Evolutionary conservation across 2,888 invertebrate genomes (phyloP), one percentile per base, ranked within the genome.

Genomic region (Halocaridina rubra): DNA sequence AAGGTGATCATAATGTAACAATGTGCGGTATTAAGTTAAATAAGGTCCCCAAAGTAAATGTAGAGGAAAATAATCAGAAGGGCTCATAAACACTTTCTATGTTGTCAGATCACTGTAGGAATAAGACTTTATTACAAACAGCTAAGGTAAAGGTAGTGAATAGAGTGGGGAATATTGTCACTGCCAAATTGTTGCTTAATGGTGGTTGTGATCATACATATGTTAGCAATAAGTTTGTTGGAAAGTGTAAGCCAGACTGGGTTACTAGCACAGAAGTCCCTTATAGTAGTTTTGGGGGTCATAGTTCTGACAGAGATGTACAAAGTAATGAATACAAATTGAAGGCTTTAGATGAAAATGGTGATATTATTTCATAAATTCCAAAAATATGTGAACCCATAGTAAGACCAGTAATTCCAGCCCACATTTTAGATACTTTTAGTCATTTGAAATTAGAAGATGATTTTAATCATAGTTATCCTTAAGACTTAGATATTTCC

Each of bases 391-490:
- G n/a, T n/a, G n/a, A n/a, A n/a, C n/a, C n/a, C n/a, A 3, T 77
- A 0, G 61, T 77, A n/a, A 0, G 61, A 61, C 77, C 61, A 61
- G 77, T 77, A 32, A 61, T 77, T 59, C 59, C 61, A 30, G 32
- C n/a, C 13, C 61, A 59, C 30, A 30, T 61, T 59, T 3, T 77
- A 77, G 19, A 77, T 61, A 0, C 61, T n/a, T 77, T 77, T 61
- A 32, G 61, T 16, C 61, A 77, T 61, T 77, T 77, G 61, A 16
- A 27, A 8, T 79, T 79, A 67, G 78, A 64, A n/a, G 78, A 79
- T 67, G 67, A 67, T 5, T 79, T 79, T 67, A 24, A 67, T 32
- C 27, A 79, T 79, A 79, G 27, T 33, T 67, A 33, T 16, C 78
- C 67, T 30, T 24, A 67, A 13, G 69, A 67, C 2, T 1, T 61